Conservation (phyloP, 1,140 invertebrate genomes). For the Magallana angulata region DNA sequence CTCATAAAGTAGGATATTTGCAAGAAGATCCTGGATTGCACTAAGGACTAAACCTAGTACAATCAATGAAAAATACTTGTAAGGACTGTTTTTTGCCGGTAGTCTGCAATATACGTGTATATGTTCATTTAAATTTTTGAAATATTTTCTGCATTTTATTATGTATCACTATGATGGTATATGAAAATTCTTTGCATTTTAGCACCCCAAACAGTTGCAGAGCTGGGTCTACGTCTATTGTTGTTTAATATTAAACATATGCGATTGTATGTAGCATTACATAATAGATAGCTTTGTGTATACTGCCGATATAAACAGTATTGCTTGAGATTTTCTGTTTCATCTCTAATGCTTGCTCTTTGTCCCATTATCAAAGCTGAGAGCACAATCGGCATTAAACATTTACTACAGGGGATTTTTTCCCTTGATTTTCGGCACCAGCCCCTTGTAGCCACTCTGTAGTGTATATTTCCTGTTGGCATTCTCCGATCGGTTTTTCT, state of each 20-base stretch:
- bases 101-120: no score
- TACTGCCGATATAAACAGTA: neutral
- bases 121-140: no score
- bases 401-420: neutral
- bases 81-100: no score
- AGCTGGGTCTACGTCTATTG: neutral
- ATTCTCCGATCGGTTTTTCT: neutral
- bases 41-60: no score
- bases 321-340: neutral
- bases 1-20: no score
- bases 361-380: constrained; percentile 24
- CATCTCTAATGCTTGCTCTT: neutral
- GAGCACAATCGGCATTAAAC: neutral
- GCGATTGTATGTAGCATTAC: neutral
- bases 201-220: neutral
- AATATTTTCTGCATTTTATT: no score
- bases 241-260: neutral
- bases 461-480: neutral
- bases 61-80: no score
- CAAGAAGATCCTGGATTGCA: no score
- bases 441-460: neutral
- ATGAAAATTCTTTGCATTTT: neutral
- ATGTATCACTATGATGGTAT: neutral
- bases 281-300: neutral
- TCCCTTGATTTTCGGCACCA: neutral